Base-by-base conservation (phyloP, 2,888 invertebrate genomes). In the Acrocyrtus sp. region DNA sequence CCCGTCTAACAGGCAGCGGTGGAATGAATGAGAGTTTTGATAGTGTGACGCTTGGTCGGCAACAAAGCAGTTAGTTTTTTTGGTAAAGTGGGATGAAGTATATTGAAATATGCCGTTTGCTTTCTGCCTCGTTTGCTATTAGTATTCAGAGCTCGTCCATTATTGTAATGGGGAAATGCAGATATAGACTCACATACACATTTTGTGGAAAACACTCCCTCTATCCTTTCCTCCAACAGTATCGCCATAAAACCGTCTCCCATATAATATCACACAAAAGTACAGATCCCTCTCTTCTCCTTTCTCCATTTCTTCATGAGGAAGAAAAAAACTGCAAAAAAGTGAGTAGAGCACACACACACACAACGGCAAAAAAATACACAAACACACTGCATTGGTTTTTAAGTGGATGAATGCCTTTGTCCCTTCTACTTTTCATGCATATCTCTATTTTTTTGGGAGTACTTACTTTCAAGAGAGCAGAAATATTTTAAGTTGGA, bases 141-240 rank as follows among this genome's bases (percentile, higher is more conserved):
- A 75, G 68, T 68, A 75, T 75, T 72, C 75, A 62, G 43, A 43
- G 54, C 65, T 63, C 69, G 72, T 75, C 65, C 69, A 72, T 72
- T 75, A 75, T 72, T 72, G 58, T 75, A 75, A 75, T 75, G 75
- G 72, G 53, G 72, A 68, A 72, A 72, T 67, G 48, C 65, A 61
- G 68, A 68, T 61, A n/a, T n/a, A 68, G 68, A 61, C 53, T 61
- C 63, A 60, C 58, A 66, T 66, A 65, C 63, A 72, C 63, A 72
- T 72, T 72, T 57, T 70, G 56, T 53, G 43, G 62, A 62, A 62
- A 67, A 67, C 50, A 66, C 66, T 66, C 57, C 50, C 57, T n/a
- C n/a, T n/a, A n/a, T n/a, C n/a, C n/a, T n/a, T n/a, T n/a, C n/a
- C n/a, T n/a, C n/a, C n/a, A n/a, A n/a, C n/a, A n/a, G n/a, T n/a